These are phyloP conservation scores for Ethmia dodecea DNA, from an alignment of 2,888 invertebrate species.

Conservation along the genomic window DNA sequence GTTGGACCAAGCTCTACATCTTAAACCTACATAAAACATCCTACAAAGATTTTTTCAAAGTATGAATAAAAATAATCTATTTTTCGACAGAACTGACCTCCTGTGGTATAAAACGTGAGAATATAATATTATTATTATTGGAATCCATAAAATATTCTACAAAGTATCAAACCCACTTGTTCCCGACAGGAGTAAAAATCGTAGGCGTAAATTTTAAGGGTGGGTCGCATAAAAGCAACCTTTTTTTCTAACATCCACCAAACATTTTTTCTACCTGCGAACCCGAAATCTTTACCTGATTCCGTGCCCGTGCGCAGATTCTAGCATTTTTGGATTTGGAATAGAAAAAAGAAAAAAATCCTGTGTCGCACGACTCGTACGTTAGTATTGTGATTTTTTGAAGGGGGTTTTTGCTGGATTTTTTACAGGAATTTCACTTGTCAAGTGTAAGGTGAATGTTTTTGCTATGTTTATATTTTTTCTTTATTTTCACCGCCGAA, in stretches of 20 bases:
- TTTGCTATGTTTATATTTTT: constrained; percentile 52
- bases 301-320: constrained; percentile 58
- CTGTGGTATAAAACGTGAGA: not conserved
- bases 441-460: constrained; percentile 43
- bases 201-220: constrained; percentile 62
- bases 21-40: too few relatives aligned
- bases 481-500: constrained; percentile 17
- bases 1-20: too few relatives aligned
- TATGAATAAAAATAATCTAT: too few relatives aligned
- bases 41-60: too few relatives aligned
- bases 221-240: constrained; percentile 66
- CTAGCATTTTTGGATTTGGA: constrained; percentile 47
- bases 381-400: constrained; percentile 29
- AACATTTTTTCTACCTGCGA: constrained; percentile 74
- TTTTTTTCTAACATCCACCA: constrained; percentile 63
- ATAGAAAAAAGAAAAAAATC: constrained; percentile 38
- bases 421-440: constrained; percentile 69
- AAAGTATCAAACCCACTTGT: constrained; percentile 24
- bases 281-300: constrained; percentile 63
- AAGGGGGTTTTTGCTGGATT: constrained; percentile 63
- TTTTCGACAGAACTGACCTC: too few relatives aligned
- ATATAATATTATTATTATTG: not conserved
- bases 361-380: constrained; percentile 15
- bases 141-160: constrained; percentile 1
- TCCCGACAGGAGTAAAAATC: constrained; percentile 37